These are phyloP conservation scores for Rosalia funebris DNA, from an alignment of 2,888 invertebrate genomes.

Conservation along the genomic window DNA sequence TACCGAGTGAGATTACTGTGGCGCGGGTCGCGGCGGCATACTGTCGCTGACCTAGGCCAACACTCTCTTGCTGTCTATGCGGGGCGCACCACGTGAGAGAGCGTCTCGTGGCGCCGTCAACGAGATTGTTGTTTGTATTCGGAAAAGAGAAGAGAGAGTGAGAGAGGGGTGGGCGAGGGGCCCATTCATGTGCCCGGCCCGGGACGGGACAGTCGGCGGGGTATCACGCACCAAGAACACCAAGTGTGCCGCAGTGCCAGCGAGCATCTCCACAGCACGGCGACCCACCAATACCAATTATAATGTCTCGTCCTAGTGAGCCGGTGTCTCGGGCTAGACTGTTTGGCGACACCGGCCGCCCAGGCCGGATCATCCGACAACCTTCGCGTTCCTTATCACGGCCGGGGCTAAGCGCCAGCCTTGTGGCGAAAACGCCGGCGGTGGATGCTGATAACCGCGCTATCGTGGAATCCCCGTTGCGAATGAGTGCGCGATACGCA, in stretches of 20 bases:
- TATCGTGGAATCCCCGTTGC: background rate
- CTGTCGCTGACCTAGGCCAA: constrained; percentile 42
- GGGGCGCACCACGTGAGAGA: constrained; percentile 53
- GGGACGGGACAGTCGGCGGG: constrained; percentile 18
- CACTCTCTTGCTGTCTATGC: constrained; percentile 22
- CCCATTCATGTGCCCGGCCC: constrained; percentile 36
- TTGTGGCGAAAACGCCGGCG: background rate
- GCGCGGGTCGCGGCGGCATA: constrained; percentile 39
- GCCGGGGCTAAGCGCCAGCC: background rate
- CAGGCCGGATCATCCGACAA: constrained; percentile 4
- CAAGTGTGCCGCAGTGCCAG: constrained; percentile 3
- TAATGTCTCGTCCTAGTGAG: background rate
- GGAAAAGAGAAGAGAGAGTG: constrained; percentile 34
- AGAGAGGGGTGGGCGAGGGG: constrained; percentile 39
- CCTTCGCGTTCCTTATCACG: constrained; percentile 23
- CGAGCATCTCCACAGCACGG: constrained; percentile 18
- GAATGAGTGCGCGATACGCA: background rate
- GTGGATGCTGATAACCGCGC: background rate
- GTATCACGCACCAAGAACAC: background rate
- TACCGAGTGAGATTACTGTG: constrained; percentile 16
- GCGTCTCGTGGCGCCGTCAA: constrained; percentile 51
- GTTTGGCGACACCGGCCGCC: constrained; percentile 15
- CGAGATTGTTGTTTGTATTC: constrained; percentile 23
- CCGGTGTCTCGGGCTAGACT: constrained; percentile 18
- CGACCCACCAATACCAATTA: constrained; percentile 4